phyloP scores from a whole-genome alignment of 2,888 invertebrate species.

The Rhingia campestris region DNA sequence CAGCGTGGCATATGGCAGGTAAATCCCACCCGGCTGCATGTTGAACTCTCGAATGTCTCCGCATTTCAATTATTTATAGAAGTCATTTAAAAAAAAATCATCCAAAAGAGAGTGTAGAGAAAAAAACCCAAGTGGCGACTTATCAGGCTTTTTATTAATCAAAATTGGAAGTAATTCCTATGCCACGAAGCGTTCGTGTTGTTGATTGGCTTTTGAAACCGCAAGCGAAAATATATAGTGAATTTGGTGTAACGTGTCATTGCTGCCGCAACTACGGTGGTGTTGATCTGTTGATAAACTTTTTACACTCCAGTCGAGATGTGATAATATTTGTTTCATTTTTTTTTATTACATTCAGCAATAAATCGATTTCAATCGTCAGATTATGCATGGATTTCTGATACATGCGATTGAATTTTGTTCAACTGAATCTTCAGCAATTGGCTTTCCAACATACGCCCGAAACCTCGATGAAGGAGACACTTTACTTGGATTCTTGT shows the following conservation, averaged over 20 bases:
- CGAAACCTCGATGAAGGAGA: too few relatives aligned
- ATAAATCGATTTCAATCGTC: constrained; percentile 49
- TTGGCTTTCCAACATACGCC: too few relatives aligned
- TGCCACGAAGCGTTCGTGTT: constrained; percentile 38
- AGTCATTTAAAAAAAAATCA: constrained; percentile 39
- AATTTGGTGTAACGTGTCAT: constrained; percentile 62
- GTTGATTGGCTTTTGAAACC: constrained; percentile 18
- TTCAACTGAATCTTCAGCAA: not conserved
- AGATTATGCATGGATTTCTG: constrained; percentile 2
- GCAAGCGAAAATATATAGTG: constrained; percentile 1
- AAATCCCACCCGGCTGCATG: constrained; percentile 40
- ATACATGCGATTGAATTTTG: constrained; percentile 39
- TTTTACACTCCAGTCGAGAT: constrained; percentile 11
- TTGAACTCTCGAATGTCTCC: constrained; percentile 35
- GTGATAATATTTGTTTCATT: constrained; percentile 1
- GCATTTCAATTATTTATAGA: constrained; percentile 66
- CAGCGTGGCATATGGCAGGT: constrained; percentile 38
- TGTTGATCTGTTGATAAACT: constrained; percentile 56
- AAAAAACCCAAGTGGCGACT: constrained; percentile 23
- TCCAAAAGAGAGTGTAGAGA: constrained; percentile 10
- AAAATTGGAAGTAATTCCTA: constrained; percentile 58
- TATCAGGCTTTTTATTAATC: constrained; percentile 50
- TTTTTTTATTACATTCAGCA: constrained; percentile 42
- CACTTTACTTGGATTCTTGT: constrained; percentile 8
- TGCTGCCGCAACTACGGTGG: constrained; percentile 14